Evolutionary conservation across 2,113 vertebrate species (phyloP), one percentile per base, ranked within the genome.

Genomic region (Serilophus lunatus): DNA sequence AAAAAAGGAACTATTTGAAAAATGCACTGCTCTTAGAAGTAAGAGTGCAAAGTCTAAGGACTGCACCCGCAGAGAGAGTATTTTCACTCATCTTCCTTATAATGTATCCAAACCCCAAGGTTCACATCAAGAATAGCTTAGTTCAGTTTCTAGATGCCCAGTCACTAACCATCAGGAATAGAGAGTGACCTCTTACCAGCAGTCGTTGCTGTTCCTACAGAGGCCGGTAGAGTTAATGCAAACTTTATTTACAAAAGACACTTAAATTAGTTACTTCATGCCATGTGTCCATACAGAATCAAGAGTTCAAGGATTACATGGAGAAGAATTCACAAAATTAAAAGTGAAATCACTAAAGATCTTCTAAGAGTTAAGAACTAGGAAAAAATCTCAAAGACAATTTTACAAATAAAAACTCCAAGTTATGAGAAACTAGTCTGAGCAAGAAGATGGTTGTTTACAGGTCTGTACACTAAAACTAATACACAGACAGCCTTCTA

Each of bases 201-300:
- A 97, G 93, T 93, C 50, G 59, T 84, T 86, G 86, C 88, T 97
- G 90, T 75, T 95, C 90, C 96, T 97, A 86, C 25, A 95, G 84
- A 98, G 96, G 94, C 92, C 83, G 86, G 82, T 95, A 96, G 86
- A 97, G 97, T 98, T 99, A 98, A 98, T 98, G 98, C 98, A 99
- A 99, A 99, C 98, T 99, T 99, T 99, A 99, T 99, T 99, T 99
- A 99, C 98, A 98, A 98, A 99, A 98, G 97, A 98, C 96, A 98
- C 97, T 98, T 98, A 98, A 98, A 98, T 98, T 98, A 98, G 98
- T 98, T 98, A 98, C 98, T 97, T 99, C 99, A 99, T 99, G 99
- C 98, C 98, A 98, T 99, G 98, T 98, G 98, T 98, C 98, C 98
- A 97, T 98, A 98, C 97, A 98, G 97, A 98, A 98, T 98, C 96